phyloP scores from a whole-genome alignment of 1,140 invertebrate species.

The Drosophila auraria region DNA sequence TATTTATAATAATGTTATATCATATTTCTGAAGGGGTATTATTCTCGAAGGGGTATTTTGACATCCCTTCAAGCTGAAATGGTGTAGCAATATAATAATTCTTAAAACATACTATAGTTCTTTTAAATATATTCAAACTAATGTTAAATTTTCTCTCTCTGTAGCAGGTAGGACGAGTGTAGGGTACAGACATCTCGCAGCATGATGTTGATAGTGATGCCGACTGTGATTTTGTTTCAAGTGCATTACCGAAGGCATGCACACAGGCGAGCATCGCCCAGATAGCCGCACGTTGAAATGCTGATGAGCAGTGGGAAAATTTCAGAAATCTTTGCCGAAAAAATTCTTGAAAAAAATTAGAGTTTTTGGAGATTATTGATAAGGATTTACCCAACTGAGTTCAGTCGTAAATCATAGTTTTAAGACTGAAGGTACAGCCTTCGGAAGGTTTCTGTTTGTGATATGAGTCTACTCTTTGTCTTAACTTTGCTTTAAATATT shows the following conservation, averaged over 20 bases:
- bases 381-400: not conserved
- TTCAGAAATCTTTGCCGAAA: not conserved
- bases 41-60: no score
- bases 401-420: not conserved
- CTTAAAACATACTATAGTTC: not conserved
- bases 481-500: not conserved
- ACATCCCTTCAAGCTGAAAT: no score
- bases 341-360: not conserved
- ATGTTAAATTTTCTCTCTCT: not conserved
- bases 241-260: slow-evolving; percentile 54
- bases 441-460: no score
- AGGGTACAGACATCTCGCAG: slow-evolving; percentile 6
- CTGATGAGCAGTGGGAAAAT: slow-evolving; percentile 40
- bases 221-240: slow-evolving; percentile 61
- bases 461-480: not conserved
- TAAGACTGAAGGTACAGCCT: no score
- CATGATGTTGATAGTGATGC: slow-evolving; percentile 43
- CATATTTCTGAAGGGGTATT: no score
- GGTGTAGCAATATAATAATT: no score
- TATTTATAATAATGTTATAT: no score
- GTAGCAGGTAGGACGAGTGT: slow-evolving; percentile 13
- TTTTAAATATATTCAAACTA: not conserved
- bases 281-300: slow-evolving; percentile 23
- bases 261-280: slow-evolving; percentile 39
- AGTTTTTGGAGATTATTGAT: slow-evolving; percentile 2